A percentile compares a stretch with the other conserved stretches of the same genome.
Conservation (phyloP, 2,888 invertebrate genomes). For the Suillia variegata region DNA sequence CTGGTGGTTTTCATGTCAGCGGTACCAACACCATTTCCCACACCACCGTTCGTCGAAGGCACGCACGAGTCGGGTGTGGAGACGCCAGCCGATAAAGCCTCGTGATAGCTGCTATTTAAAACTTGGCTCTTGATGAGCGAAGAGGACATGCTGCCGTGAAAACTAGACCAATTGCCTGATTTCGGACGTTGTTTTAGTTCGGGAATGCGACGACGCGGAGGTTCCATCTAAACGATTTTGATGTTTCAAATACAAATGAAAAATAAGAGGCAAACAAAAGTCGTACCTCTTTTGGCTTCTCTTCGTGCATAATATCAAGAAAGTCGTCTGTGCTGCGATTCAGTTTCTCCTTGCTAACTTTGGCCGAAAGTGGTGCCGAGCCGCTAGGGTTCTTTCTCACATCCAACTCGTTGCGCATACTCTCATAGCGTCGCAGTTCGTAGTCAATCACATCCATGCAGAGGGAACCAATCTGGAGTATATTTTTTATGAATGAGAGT, state of each 20-base stretch:
- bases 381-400: conserved; percentile 60
- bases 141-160: conserved; percentile 62
- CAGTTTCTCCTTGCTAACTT: conserved; percentile 55
- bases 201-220: conserved; percentile 73
- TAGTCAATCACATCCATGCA: conserved; percentile 96
- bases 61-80: conserved; percentile 8
- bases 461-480: conserved; percentile 82
- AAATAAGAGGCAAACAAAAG: background rate
- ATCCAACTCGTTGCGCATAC: conserved; percentile 82
- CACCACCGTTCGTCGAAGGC: background rate
- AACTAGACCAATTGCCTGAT: conserved; percentile 71
- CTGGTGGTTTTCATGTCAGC: conserved; percentile 51
- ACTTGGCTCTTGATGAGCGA: conserved; percentile 66
- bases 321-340: conserved; percentile 58
- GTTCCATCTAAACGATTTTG: conserved; percentile 62
- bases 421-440: conserved; percentile 90
- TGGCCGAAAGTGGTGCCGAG: conserved; percentile 50
- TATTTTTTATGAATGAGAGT: background rate
- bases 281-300: conserved; percentile 60
- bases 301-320: conserved; percentile 61
- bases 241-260: background rate
- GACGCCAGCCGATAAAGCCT: conserved; percentile 63
- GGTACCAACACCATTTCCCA: no score
- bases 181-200: conserved; percentile 76
- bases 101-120: conserved; percentile 73